These are phyloP conservation scores for Aphidius gifuensis DNA, from an alignment of 1,140 invertebrate species.

Conservation along the genomic window DNA sequence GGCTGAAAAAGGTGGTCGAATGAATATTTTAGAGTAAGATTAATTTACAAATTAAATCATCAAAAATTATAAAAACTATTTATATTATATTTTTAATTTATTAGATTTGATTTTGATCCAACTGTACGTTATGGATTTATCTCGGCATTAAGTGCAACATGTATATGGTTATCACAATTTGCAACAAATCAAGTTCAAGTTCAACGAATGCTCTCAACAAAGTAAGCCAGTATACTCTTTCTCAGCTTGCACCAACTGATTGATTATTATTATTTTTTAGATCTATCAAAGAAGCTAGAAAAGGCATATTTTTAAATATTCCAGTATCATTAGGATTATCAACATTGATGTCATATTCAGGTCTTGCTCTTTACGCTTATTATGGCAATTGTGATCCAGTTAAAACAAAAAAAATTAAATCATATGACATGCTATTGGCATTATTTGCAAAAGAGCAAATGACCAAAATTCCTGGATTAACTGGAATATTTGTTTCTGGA, in stretches of 20 bases:
- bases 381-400: constrained; percentile 77
- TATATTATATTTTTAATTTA: not conserved
- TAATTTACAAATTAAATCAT: not conserved
- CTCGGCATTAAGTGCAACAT: constrained; percentile 66
- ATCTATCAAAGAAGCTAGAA: constrained; percentile 61
- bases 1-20: constrained; percentile 57
- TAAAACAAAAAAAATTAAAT: constrained; percentile 54
- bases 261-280: too few species aligned
- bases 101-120: constrained; percentile 63
- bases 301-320: constrained; percentile 63
- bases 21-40: constrained; percentile 43
- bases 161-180: constrained; percentile 73
- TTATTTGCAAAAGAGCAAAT: constrained; percentile 73
- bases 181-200: constrained; percentile 73
- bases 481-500: constrained; percentile 59
- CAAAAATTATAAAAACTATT: not conserved
- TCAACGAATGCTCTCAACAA: constrained; percentile 46
- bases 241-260: not conserved
- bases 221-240: constrained; percentile 33
- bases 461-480: constrained; percentile 65
- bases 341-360: constrained; percentile 67
- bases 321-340: constrained; percentile 65
- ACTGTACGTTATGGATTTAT: constrained; percentile 73
- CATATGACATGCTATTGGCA: constrained; percentile 42
- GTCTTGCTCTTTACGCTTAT: constrained; percentile 72